Evolutionary conservation across 2,888 invertebrate genomes (phyloP).

Genomic region (Dasysyrphus albostriatus): DNA sequence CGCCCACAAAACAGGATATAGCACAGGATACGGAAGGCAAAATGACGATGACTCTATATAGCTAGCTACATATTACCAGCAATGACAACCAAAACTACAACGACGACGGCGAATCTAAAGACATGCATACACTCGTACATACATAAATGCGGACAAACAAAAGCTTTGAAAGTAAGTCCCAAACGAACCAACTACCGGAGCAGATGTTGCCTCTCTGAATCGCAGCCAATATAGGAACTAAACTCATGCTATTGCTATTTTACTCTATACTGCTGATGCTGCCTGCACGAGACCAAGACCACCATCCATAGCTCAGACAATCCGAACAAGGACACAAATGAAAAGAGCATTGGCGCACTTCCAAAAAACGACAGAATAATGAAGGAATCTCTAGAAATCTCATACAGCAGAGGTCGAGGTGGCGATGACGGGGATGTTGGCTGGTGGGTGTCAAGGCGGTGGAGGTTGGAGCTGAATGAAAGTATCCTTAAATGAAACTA

Average conservation of each 20-base stretch:
- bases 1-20: slow-evolving; percentile 75
- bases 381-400: slow-evolving; percentile 62
- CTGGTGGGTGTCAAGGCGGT: neutral
- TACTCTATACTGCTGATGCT: slow-evolving; percentile 8
- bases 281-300: slow-evolving; percentile 33
- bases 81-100: slow-evolving; percentile 53
- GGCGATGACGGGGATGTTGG: neutral
- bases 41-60: slow-evolving; percentile 39
- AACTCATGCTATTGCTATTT: slow-evolving; percentile 15
- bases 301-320: slow-evolving; percentile 52
- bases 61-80: neutral
- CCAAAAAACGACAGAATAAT: slow-evolving; percentile 65
- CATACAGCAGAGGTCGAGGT: slow-evolving; percentile 28
- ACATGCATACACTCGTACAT: neutral
- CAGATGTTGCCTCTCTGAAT: slow-evolving; percentile 76
- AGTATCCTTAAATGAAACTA: slow-evolving; percentile 74
- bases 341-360: slow-evolving; percentile 75
- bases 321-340: slow-evolving; percentile 75
- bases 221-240: slow-evolving; percentile 70
- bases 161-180: slow-evolving; percentile 71
- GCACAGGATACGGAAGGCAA: slow-evolving; percentile 70
- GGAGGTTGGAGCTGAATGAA: slow-evolving; percentile 28
- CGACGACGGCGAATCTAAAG: slow-evolving; percentile 33
- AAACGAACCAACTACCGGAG: slow-evolving; percentile 63
- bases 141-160: slow-evolving; percentile 43